Conservation (phyloP, 2,797 vertebrate genomes). For the Microctenopoma steveboyesi region DNA sequence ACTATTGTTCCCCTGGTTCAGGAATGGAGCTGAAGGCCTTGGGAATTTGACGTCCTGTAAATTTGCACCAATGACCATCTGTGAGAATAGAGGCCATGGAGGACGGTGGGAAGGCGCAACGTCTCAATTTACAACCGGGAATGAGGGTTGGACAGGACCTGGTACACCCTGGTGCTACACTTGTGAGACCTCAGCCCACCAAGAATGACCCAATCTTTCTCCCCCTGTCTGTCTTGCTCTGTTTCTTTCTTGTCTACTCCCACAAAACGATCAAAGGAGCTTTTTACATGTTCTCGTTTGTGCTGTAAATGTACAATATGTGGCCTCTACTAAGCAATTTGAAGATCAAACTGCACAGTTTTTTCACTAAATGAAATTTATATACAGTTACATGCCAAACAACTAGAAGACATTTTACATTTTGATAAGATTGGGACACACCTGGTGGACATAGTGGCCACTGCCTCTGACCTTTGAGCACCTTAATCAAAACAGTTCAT, state of each 20-base stretch:
- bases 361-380: no score
- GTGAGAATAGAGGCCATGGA: slow-evolving; percentile 14
- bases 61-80: slow-evolving; percentile 4
- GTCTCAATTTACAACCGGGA: slow-evolving; percentile 3
- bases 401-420: no score
- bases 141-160: slow-evolving; percentile 21
- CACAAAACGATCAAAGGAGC: slow-evolving; percentile 21
- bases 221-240: background rate
- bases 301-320: no score
- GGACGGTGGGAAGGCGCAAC: slow-evolving; percentile 5
- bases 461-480: no score
- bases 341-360: no score
- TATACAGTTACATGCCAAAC: no score
- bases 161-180: slow-evolving; percentile 45
- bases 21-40: background rate
- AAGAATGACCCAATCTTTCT: background rate
- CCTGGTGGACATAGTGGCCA: no score
- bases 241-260: slow-evolving; percentile 1
- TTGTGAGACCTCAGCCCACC: slow-evolving; percentile 24
- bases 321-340: no score
- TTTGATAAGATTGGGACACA: no score
- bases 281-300: background rate
- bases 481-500: no score
- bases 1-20: background rate
- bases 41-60: slow-evolving; percentile 23